phyloP scores from a whole-genome alignment of 2,888 invertebrate genomes.

The Thera britannica region DNA sequence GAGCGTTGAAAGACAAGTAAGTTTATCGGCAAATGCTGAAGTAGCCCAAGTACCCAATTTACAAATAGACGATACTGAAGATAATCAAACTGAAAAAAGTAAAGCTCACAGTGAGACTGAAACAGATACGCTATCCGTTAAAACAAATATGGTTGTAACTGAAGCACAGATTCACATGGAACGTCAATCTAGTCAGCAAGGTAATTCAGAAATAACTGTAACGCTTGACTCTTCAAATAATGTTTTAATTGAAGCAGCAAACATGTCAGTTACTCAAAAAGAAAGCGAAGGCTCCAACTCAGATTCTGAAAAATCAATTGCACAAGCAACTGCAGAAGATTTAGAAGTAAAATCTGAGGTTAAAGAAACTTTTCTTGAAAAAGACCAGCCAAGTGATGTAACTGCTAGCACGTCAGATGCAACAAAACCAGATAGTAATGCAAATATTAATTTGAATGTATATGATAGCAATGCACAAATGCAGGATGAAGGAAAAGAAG shows the following conservation, averaged over 20 bases:
- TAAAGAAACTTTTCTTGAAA: slow-evolving; percentile 31
- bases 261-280: slow-evolving; percentile 69
- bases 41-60: slow-evolving; percentile 43
- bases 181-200: slow-evolving; percentile 71
- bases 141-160: slow-evolving; percentile 80
- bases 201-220: slow-evolving; percentile 75
- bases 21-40: slow-evolving; percentile 34
- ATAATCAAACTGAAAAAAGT: slow-evolving; percentile 56
- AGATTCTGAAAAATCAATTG: slow-evolving; percentile 42
- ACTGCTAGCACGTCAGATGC: slow-evolving; percentile 18
- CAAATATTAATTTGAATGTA: slow-evolving; percentile 31
- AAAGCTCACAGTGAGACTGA: slow-evolving; percentile 76
- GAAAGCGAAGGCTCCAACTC: slow-evolving; percentile 56
- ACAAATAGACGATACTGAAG: slow-evolving; percentile 61
- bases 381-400: slow-evolving; percentile 29
- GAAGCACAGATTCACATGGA: slow-evolving; percentile 83
- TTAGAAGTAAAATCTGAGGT: slow-evolving; percentile 24
- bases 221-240: slow-evolving; percentile 76
- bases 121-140: slow-evolving; percentile 76
- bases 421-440: slow-evolving; percentile 15
- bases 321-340: slow-evolving; percentile 33
- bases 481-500: slow-evolving; percentile 29
- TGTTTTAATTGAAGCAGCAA: slow-evolving; percentile 74
- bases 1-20: slow-evolving; percentile 54
- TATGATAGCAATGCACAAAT: slow-evolving; percentile 35